Conservation (phyloP, 1,140 invertebrate genomes). For the Eubasilissa regina region DNA sequence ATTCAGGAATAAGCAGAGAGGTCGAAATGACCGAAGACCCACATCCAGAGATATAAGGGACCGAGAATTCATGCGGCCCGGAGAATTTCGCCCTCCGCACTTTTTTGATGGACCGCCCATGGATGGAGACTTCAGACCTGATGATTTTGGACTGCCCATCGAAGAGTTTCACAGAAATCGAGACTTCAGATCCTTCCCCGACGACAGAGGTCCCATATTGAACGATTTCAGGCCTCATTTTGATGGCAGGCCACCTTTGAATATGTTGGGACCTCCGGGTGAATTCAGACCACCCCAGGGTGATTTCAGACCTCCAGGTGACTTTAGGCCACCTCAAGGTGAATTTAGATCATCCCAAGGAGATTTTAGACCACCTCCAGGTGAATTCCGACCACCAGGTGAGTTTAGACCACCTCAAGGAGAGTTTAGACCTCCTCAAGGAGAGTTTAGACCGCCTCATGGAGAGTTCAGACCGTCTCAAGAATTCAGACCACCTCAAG, state of each 20-base stretch:
- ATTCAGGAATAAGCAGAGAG: slow-evolving; percentile 15
- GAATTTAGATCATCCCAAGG: background rate
- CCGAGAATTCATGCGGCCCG: background rate
- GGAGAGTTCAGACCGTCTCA: slow-evolving; percentile 19
- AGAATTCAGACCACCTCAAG: slow-evolving; percentile 25
- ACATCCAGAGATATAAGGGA: slow-evolving; percentile 1
- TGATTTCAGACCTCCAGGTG: slow-evolving; percentile 15
- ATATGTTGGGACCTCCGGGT: background rate
- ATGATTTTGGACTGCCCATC: background rate
- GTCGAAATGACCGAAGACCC: background rate
- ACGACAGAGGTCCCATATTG: background rate
- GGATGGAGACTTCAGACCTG: slow-evolving; percentile 16
- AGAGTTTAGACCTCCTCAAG: slow-evolving; percentile 13
- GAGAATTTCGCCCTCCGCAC: background rate
- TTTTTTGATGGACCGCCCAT: slow-evolving; percentile 2
- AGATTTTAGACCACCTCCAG: slow-evolving; percentile 15
- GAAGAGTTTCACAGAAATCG: background rate
- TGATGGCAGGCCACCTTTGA: background rate
- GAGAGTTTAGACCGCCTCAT: slow-evolving; percentile 18
- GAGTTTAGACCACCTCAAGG: slow-evolving; percentile 21
- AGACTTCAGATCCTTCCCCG: slow-evolving; percentile 15
- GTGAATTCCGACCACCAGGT: slow-evolving; percentile 21
- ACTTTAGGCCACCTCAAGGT: slow-evolving; percentile 7
- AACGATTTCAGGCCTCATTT: slow-evolving; percentile 11
- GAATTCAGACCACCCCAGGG: background rate